Evolutionary conservation across 53 echinoderm and acorn worm genomes (phyloP), one percentile per base, ranked within the genome.

Genomic region (Antedon mediterranea): DNA sequence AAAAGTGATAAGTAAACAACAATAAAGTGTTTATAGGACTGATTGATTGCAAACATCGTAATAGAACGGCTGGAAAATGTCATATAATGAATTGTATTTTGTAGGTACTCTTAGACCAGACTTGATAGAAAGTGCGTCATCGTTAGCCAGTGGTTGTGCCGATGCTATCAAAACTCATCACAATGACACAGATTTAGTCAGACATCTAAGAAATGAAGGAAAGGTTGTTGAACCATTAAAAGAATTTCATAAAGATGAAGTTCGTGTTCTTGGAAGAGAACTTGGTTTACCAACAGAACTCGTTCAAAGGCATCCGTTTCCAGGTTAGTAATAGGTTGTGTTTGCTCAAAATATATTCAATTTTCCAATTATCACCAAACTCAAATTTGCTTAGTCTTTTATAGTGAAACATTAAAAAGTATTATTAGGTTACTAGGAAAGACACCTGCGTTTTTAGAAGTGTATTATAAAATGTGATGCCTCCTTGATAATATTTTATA

Each of bases 161-260:
- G 97, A 95, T 28, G 92, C 92, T 11, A 95, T 95, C 43, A 95
- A 95, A 80, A 95, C 97, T 27, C 97, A 95, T 73, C 97, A 92
- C 82, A 95, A 92, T 33, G 92, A 92, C 72, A 95, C 91, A 3
- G 89, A 89, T 70, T 80, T 95, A 2, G 97, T 95, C 0, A 81
- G 97, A 26, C 97, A 95, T 43, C 85, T 95, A 1, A 81, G 91
- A 71, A 78, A 71, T 13, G 83, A 89, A 30, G 92, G 97, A 11
- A 82, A 86, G 30, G 97, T 95, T 27, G 92, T 95, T 6, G 97
- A 95, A 84, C 97, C 97, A 26, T 78, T 95, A 34, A 95, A 92
- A 34, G 97, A 95, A 82, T 95, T 95, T 79, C 97, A 95, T 31
- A 95, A 95, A 77, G 97, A 95, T 77, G 97, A 95, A 78, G 91